Conservation (phyloP, 2,797 vertebrate species). For the Pangasius djambal region DNA sequence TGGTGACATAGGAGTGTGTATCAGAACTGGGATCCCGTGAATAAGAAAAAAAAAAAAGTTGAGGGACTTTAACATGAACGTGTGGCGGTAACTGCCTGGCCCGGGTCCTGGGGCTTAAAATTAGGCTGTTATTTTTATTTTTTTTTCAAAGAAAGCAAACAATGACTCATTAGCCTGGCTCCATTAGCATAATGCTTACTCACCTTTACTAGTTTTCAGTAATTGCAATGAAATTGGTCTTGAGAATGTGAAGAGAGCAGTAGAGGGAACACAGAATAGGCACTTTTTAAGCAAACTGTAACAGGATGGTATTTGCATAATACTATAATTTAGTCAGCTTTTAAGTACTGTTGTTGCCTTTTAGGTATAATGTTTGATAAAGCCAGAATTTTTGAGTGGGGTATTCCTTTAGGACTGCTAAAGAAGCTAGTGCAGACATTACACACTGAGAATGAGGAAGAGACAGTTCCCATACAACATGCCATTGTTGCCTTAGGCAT, state of each 20-base stretch:
- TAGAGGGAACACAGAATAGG: neutral
- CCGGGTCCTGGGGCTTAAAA: too few relatives aligned
- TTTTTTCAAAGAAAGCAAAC: neutral
- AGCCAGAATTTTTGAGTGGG: neutral
- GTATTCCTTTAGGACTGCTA: constrained; percentile 47
- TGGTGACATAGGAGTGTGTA: too few relatives aligned
- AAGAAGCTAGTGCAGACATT: constrained; percentile 56
- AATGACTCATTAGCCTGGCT: neutral
- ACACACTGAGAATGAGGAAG: constrained; percentile 62
- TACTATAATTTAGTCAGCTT: neutral
- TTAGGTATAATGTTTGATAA: neutral
- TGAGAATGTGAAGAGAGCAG: neutral
- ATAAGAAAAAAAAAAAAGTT: too few relatives aligned
- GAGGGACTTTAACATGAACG: too few relatives aligned
- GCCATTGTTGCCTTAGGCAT: constrained; percentile 66
- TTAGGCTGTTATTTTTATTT: too few relatives aligned
- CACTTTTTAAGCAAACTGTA: neutral
- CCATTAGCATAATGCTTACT: neutral
- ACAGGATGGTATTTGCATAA: neutral
- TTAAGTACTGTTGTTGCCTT: neutral
- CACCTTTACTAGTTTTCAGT: neutral
- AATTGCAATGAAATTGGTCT: neutral
- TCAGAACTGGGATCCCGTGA: too few relatives aligned
- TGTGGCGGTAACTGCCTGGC: too few relatives aligned
- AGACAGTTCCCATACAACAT: constrained; percentile 72